Evolutionary conservation across 2,797 vertebrate species (phyloP).

Genomic region (Fistularia commersonii): DNA sequence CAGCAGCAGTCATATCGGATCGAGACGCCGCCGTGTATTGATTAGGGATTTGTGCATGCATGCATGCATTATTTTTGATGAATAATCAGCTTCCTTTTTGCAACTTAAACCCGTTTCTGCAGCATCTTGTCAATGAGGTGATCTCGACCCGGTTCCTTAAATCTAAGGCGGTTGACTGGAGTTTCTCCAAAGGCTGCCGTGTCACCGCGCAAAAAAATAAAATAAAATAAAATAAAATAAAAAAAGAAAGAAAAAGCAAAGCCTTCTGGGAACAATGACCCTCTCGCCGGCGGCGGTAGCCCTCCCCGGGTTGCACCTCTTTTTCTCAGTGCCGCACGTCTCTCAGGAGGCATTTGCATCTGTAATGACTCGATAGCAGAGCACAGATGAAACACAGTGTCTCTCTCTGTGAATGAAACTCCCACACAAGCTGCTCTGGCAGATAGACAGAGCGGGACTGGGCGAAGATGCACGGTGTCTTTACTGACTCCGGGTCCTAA

Average conservation of each 20-base stretch:
- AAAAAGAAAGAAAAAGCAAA: conserved; percentile 36
- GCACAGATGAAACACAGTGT: conserved; percentile 65
- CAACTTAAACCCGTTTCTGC: too few relatives aligned
- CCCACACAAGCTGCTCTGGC: conserved; percentile 71
- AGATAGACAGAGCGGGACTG: conserved; percentile 60
- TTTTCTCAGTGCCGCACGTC: conserved; percentile 24
- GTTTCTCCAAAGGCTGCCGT: neutral
- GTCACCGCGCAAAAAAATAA: too few relatives aligned
- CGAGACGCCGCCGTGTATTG: too few relatives aligned
- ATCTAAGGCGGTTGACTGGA: too few relatives aligned
- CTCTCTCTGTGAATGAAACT: conserved; percentile 62
- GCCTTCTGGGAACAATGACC: conserved; percentile 64
- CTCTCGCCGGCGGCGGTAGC: conserved; percentile 45
- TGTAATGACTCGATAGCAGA: conserved; percentile 73
- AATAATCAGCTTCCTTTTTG: too few relatives aligned
- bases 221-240: too few relatives aligned
- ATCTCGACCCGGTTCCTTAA: too few relatives aligned
- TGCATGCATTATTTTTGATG: too few relatives aligned
- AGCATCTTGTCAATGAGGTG: too few relatives aligned
- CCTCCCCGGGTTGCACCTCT: conserved; percentile 47
- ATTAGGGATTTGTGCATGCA: too few relatives aligned
- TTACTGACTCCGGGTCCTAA: conserved; percentile 52
- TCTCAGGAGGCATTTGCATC: conserved; percentile 67
- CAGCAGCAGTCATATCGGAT: too few relatives aligned
- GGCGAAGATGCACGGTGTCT: conserved; percentile 49